Evolutionary conservation across 1,140 invertebrate genomes (phyloP).

Genomic region (Drosophila nikananu): DNA sequence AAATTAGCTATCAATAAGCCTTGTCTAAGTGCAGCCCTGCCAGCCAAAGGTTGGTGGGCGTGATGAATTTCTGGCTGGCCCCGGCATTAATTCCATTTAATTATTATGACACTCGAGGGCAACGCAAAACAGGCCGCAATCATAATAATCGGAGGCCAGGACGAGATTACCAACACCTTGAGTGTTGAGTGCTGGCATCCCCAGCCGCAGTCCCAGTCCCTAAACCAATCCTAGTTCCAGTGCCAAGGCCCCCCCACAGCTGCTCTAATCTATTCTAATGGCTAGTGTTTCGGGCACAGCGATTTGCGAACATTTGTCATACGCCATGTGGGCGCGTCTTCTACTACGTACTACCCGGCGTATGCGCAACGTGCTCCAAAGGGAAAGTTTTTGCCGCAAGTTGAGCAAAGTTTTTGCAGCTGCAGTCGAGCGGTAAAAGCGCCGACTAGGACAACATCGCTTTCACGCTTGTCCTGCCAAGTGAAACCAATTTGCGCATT

Average conservation of each 20-base stretch:
- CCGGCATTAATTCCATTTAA: constrained; percentile 55
- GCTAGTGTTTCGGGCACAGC: constrained; percentile 17
- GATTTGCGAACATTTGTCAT: constrained; percentile 58
- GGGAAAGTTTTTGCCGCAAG: constrained; percentile 53
- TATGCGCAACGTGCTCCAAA: constrained; percentile 35
- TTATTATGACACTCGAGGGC: constrained; percentile 55
- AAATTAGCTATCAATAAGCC: not conserved
- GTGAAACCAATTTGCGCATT: constrained; percentile 67
- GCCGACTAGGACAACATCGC: constrained; percentile 42
- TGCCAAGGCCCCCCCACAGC: not conserved
- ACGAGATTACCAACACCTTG: constrained; percentile 46
- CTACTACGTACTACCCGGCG: constrained; percentile 7
- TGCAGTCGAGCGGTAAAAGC: constrained; percentile 21
- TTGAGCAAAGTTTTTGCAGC: constrained; percentile 33
- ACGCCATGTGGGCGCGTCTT: constrained; percentile 36
- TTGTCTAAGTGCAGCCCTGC: not conserved
- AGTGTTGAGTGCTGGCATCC: constrained; percentile 28
- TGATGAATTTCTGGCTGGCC: constrained; percentile 47
- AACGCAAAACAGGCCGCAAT: constrained; percentile 21
- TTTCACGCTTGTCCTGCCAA: constrained; percentile 71
- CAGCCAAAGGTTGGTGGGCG: constrained; percentile 7
- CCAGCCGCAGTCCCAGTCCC: not conserved
- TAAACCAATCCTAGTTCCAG: too few species aligned
- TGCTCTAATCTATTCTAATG: constrained; percentile 40
- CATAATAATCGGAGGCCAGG: constrained; percentile 17